Evolutionary conservation across 2,113 vertebrate species (phyloP).

Genomic region (Mungos mungo): DNA sequence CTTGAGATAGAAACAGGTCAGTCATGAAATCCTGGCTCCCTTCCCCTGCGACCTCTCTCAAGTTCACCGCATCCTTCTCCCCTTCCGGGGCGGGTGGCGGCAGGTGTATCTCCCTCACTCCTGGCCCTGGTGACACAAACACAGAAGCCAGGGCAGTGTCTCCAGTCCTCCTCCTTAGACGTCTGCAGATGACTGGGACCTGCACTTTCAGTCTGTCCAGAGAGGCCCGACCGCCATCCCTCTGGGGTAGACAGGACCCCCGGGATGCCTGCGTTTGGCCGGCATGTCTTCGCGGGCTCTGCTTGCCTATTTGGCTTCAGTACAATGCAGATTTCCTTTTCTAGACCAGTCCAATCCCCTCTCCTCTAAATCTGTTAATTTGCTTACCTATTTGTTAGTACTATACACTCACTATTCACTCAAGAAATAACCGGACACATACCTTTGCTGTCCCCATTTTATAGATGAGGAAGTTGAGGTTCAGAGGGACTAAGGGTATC

Average conservation of each 20-base stretch:
- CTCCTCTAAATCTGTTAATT: too few relatives aligned
- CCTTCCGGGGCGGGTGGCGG: background rate
- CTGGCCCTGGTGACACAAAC: background rate
- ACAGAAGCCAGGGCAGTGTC: background rate
- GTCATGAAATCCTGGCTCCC: background rate
- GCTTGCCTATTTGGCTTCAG: background rate
- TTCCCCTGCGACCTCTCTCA: too few relatives aligned
- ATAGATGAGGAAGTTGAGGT: too few relatives aligned
- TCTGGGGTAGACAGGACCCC: too few relatives aligned
- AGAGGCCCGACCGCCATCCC: too few relatives aligned
- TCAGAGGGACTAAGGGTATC: too few relatives aligned
- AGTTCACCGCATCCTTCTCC: background rate
- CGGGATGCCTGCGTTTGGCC: accelerated
- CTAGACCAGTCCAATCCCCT: background rate
- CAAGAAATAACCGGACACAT: too few relatives aligned
- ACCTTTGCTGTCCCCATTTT: too few relatives aligned
- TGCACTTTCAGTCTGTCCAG: too few relatives aligned
- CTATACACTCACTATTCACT: too few relatives aligned
- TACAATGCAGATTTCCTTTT: background rate
- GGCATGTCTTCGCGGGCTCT: background rate
- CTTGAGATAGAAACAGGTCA: background rate
- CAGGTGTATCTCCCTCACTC: background rate
- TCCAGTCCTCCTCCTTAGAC: background rate
- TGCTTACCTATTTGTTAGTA: too few relatives aligned
- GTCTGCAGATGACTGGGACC: background rate